Evolutionary conservation across 2,888 invertebrate genomes (phyloP), one percentile per base, ranked within the genome.

Genomic region (Pristionchus maxplancki): DNA sequence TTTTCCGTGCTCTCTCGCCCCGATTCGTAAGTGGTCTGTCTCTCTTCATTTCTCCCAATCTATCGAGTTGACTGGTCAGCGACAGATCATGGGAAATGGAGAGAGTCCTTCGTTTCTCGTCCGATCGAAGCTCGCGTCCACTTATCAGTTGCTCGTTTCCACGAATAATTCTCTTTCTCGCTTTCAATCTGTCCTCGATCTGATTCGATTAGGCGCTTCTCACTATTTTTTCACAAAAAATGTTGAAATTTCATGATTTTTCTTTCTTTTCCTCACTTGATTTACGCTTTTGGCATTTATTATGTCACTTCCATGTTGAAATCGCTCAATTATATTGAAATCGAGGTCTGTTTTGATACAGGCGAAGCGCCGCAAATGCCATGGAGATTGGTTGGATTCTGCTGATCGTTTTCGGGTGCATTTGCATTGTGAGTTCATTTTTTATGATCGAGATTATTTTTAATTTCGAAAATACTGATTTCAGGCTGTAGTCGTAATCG

Each of bases 381-480:
- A 83, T 83, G 82, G 82, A 83, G 24, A 50, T 83, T 9, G 82
- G 31, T 2, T 83, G 82, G 82, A 83, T 83, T 34, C 31, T 83
- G 53, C 44, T 83, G 53, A 83, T 83, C 34, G 82, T 83, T 83
- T 83, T 83, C 24, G 82, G 82, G 24, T 50, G 50, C 37, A 24
- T 83, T 11, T 83, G 50, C 34, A 37, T 83, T 34, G 82, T 83
- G 53, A 58, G 82, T 83, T 15, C n/a, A n/a, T n/a, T n/a, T n/a
- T n/a, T n/a, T n/a, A n/a, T n/a, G n/a, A n/a, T n/a, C n/a, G n/a
- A n/a, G n/a, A n/a, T n/a, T 5, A 9, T 15, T 44, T n/a, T 44
- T 28, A 1, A 58, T 17, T 71, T 17, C n/a, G n/a, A n/a, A n/a
- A n/a, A n/a, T n/a, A n/a, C n/a, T n/a, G n/a, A 31, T 28, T 83